Conservation (phyloP, 2,888 invertebrate species). For the Cyaniris semiargus region DNA sequence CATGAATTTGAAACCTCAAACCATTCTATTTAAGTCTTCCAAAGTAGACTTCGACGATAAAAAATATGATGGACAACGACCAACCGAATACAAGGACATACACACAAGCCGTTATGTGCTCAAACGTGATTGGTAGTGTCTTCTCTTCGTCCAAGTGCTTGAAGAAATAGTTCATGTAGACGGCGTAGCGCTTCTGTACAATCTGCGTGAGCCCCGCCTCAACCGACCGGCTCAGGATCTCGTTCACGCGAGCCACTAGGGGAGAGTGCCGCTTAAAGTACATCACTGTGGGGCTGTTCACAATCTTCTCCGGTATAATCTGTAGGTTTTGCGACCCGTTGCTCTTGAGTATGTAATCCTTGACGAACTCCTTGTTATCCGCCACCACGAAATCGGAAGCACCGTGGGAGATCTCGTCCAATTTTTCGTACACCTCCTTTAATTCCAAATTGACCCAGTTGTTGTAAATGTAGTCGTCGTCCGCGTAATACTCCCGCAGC, state of each 20-base stretch:
- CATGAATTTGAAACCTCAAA: background rate
- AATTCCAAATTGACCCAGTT: conserved; percentile 50
- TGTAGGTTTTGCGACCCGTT: conserved; percentile 52
- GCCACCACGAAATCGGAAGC: conserved; percentile 55
- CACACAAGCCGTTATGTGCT: conserved; percentile 51
- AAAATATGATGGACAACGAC: conserved; percentile 50
- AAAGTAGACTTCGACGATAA: conserved; percentile 52
- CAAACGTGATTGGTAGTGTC: conserved; percentile 45
- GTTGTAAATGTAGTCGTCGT: conserved; percentile 50
- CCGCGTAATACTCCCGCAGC: conserved; percentile 53
- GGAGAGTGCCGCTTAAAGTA: conserved; percentile 56
- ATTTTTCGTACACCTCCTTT: conserved; percentile 39
- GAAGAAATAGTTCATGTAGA: conserved; percentile 43
- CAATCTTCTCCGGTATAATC: conserved; percentile 57
- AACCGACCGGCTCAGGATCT: conserved; percentile 47
- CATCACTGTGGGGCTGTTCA: conserved; percentile 58
- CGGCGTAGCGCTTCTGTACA: conserved; percentile 46
- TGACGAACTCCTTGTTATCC: conserved; percentile 51
- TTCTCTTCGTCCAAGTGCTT: conserved; percentile 32
- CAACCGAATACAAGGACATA: conserved; percentile 51
- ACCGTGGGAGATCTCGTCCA: conserved; percentile 51
- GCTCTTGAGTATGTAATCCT: conserved; percentile 48
- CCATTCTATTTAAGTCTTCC: conserved; percentile 41
- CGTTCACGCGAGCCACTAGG: conserved; percentile 47
- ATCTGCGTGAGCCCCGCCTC: conserved; percentile 55